Conservation (phyloP, 2,888 invertebrate genomes). For the Euphydryas editha region DNA sequence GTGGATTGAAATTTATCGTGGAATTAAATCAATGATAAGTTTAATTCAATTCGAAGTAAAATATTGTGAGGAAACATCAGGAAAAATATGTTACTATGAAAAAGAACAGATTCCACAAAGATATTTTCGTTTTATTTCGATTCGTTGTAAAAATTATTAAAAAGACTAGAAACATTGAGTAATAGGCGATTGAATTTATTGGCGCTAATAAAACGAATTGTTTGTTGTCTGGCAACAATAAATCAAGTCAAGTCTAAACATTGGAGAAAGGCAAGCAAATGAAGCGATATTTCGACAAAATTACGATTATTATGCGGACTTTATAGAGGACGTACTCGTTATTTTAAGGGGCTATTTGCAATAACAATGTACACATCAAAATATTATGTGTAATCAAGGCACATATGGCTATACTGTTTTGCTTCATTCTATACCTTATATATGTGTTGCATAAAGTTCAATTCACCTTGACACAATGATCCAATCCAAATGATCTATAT, state of each 20-base stretch:
- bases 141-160: constrained; percentile 1
- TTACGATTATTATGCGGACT: constrained; percentile 24
- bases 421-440: background rate
- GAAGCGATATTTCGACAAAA: constrained; percentile 28
- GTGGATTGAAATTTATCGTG: no score
- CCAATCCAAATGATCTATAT: background rate
- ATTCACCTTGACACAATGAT: background rate
- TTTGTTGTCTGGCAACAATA: constrained; percentile 24
- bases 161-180: background rate
- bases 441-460: background rate
- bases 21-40: no score
- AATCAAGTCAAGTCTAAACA: constrained; percentile 30
- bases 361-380: constrained; percentile 32
- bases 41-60: no score
- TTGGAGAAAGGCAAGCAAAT: constrained; percentile 27
- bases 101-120: no score
- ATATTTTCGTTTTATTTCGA: background rate
- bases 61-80: background rate
- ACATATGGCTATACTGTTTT: background rate
- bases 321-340: constrained; percentile 3
- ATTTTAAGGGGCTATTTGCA: constrained; percentile 26
- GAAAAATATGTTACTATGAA: no score
- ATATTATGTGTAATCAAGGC: constrained; percentile 26
- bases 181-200: constrained; percentile 16
- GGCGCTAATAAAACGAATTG: constrained; percentile 21